A percentile compares a stretch with the other conserved stretches of the same genome.
Evolutionary conservation across 2,113 vertebrate genomes (phyloP).

Genomic region (Poecilia latipinna): DNA sequence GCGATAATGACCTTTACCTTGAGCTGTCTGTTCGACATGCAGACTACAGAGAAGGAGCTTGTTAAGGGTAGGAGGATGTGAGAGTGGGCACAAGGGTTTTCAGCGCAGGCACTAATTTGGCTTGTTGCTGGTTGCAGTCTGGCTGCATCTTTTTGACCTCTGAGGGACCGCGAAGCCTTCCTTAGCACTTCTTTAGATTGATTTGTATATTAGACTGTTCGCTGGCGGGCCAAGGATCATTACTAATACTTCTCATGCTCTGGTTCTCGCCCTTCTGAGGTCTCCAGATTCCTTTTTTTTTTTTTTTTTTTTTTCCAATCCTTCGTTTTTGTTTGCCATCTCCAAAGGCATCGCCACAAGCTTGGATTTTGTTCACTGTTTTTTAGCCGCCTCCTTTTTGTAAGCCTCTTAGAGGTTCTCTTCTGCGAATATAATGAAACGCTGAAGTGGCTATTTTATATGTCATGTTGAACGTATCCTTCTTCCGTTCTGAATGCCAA

Average conservation of each 20-base stretch:
- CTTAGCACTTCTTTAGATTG: slow-evolving; percentile 28
- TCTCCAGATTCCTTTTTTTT: background rate
- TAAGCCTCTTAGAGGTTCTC: slow-evolving; percentile 21
- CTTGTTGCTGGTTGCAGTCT: slow-evolving; percentile 21
- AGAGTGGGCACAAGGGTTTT: slow-evolving; percentile 8
- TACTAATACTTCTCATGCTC: slow-evolving; percentile 4
- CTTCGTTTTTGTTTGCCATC: background rate
- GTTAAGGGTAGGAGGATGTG: slow-evolving; percentile 42
- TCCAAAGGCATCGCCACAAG: background rate
- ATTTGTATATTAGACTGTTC: slow-evolving; percentile 33
- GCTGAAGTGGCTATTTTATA: slow-evolving; percentile 23
- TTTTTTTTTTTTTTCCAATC: background rate
- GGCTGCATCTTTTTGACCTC: slow-evolving; percentile 37
- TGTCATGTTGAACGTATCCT: background rate
- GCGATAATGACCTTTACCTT: slow-evolving; percentile 54
- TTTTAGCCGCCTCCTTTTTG: background rate
- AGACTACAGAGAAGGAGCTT: slow-evolving; percentile 38
- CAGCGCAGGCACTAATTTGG: slow-evolving; percentile 27
- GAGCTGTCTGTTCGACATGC: slow-evolving; percentile 30
- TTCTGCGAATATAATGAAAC: slow-evolving; percentile 30
- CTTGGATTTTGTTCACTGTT: slow-evolving; percentile 13
- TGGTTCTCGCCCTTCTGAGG: background rate
- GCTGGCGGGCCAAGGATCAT: slow-evolving; percentile 10
- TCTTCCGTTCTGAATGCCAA: slow-evolving; percentile 14
- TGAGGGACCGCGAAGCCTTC: slow-evolving; percentile 25